A percentile compares a stretch with the other conserved stretches of the same genome.
Evolutionary conservation across 2,888 invertebrate species (phyloP).

Genomic region (Polylopha cassiicola): DNA sequence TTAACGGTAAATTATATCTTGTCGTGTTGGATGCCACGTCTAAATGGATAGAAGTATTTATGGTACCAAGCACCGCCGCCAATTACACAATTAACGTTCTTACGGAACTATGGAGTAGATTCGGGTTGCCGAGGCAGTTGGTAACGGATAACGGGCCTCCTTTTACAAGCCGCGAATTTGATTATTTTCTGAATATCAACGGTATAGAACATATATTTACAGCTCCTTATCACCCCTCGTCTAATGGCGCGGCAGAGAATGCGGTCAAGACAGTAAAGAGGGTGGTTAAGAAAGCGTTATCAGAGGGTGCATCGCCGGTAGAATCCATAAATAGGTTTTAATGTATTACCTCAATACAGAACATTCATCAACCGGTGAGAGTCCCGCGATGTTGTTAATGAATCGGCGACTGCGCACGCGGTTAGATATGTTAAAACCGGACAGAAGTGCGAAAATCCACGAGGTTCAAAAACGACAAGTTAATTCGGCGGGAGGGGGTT

Average conservation of each 20-base stretch:
- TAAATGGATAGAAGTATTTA: conserved; percentile 14
- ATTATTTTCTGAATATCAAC: neutral
- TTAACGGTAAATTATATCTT: conserved; percentile 1
- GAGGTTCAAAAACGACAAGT: neutral
- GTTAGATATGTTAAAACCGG: conserved; percentile 1
- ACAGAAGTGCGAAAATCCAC: neutral
- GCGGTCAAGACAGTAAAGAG: neutral
- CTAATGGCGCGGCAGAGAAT: neutral
- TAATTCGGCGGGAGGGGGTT: neutral
- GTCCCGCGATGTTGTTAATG: neutral
- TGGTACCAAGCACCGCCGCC: neutral
- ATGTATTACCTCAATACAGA: neutral
- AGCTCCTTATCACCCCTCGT: conserved; percentile 1
- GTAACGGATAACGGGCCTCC: conserved; percentile 1
- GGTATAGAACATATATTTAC: neutral
- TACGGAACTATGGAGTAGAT: neutral
- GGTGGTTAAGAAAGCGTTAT: conserved; percentile 1
- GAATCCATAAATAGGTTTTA: neutral
- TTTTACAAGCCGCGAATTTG: neutral
- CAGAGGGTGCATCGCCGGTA: neutral
- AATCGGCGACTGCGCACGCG: neutral
- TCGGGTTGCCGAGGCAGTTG: neutral
- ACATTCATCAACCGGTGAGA: neutral
- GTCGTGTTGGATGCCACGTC: conserved; percentile 7
- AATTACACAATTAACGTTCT: neutral